phyloP scores from a whole-genome alignment of 2,888 invertebrate species.

The Eupithecia insigniata region DNA sequence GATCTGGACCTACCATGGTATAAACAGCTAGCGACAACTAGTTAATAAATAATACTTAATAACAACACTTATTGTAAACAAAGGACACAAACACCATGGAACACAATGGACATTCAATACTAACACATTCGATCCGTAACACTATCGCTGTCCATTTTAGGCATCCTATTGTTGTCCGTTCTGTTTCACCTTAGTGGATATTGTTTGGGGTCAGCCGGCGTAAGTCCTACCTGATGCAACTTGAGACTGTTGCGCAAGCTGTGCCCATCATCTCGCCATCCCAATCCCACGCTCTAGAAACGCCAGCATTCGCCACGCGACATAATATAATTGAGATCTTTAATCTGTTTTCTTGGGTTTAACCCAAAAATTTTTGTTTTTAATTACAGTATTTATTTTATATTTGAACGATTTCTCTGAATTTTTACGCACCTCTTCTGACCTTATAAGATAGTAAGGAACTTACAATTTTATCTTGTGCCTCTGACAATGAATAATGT shows the following conservation, averaged over 20 bases:
- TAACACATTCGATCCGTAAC: constrained; percentile 13
- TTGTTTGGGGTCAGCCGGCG: constrained; percentile 30
- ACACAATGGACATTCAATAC: constrained; percentile 18
- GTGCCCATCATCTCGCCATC: constrained; percentile 28
- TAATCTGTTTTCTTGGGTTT: background rate
- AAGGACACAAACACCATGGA: constrained; percentile 7
- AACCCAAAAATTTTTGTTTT: too few relatives aligned
- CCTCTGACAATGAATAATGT: background rate
- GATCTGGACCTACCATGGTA: too few relatives aligned
- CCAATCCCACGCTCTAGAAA: constrained; percentile 37
- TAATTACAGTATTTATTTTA: background rate
- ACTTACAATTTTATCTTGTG: background rate
- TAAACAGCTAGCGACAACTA: background rate
- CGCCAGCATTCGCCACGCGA: constrained; percentile 29
- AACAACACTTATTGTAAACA: background rate
- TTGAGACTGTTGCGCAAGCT: constrained; percentile 34
- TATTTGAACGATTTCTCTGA: background rate
- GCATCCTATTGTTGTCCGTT: constrained; percentile 18
- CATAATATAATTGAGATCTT: background rate
- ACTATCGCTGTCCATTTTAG: constrained; percentile 10
- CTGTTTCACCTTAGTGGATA: constrained; percentile 14
- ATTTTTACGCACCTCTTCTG: background rate
- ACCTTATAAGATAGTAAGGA: background rate
- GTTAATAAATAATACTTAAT: background rate
- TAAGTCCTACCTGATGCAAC: constrained; percentile 36